Percentiles rank a stretch among this genome's conserved stretches.
phyloP scores from a whole-genome alignment of 2,888 invertebrate genomes.

The Acronicta alni region DNA sequence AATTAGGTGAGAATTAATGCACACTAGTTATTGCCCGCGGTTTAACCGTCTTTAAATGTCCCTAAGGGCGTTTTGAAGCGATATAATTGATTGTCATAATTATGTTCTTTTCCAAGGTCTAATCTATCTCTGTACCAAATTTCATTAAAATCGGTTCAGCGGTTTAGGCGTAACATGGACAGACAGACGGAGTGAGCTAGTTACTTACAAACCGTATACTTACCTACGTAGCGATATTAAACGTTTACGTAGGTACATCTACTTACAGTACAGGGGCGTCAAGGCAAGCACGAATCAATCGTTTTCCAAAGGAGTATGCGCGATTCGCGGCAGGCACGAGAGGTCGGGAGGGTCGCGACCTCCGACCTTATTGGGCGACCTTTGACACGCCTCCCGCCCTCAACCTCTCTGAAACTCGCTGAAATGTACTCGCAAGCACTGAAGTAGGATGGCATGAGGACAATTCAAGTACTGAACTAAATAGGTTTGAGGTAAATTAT shows the following conservation, averaged over 20 bases:
- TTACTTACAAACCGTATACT: too few species aligned
- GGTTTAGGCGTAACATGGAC: too few species aligned
- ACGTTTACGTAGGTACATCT: conserved; percentile 1
- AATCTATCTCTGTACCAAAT: too few species aligned
- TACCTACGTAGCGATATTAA: conserved; percentile 8
- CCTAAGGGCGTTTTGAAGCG: too few species aligned
- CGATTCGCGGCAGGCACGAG: conserved; percentile 66
- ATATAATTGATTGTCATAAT: too few species aligned
- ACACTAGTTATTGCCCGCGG: too few species aligned
- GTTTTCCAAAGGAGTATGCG: conserved; percentile 48
- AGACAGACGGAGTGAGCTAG: too few species aligned
- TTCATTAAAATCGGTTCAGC: too few species aligned
- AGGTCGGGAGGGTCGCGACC: conserved; percentile 84
- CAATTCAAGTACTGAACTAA: conserved; percentile 16
- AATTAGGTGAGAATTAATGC: too few species aligned
- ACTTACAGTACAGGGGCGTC: conserved; percentile 51
- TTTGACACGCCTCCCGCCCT: conserved; percentile 82
- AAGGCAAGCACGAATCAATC: conserved; percentile 56
- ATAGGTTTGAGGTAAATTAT: conserved; percentile 8
- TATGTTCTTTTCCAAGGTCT: too few species aligned
- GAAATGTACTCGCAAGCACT: conserved; percentile 55
- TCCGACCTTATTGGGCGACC: conserved; percentile 88
- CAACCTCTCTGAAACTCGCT: conserved; percentile 64
- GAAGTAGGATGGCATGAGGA: conserved; percentile 67
- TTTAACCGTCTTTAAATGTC: too few species aligned